Evolutionary conservation across 2,888 invertebrate genomes (phyloP).

Genomic region (Lacanobia oleracea): DNA sequence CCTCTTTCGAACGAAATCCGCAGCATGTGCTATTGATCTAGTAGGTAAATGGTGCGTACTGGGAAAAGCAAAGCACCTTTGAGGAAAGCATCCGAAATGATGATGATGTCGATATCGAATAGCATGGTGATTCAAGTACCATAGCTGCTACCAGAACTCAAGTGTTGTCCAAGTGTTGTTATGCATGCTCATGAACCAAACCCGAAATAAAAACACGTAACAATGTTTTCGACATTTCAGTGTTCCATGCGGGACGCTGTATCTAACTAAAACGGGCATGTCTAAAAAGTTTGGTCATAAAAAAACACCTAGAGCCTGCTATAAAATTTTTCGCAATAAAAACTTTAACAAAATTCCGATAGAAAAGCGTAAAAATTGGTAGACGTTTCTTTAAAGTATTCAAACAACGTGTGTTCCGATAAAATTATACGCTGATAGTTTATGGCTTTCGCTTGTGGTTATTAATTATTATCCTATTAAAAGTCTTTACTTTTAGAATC

Average conservation of each 20-base stretch:
- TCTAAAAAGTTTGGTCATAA: constrained; percentile 69
- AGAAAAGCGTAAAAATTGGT: constrained; percentile 40
- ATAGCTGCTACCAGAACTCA: not conserved
- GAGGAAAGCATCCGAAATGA: too few species aligned
- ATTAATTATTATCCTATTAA: constrained; percentile 17
- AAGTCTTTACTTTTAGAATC: not conserved
- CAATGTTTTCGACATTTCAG: constrained; percentile 51
- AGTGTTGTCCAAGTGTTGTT: not conserved
- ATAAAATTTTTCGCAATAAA: constrained; percentile 71
- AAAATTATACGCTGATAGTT: not conserved
- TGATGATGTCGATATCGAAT: too few species aligned
- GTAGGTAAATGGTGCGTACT: too few species aligned
- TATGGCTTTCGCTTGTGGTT: constrained; percentile 11
- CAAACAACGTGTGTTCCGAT: constrained; percentile 16
- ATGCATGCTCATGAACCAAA: not conserved
- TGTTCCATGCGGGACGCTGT: constrained; percentile 48
- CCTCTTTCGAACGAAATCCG: too few species aligned
- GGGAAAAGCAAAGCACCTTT: too few species aligned
- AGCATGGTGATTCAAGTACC: not conserved
- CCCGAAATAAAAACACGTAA: constrained; percentile 47
- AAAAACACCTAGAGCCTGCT: constrained; percentile 65
- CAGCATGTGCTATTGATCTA: too few species aligned
- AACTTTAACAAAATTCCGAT: constrained; percentile 61
- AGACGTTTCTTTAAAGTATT: constrained; percentile 37
- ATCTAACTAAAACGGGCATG: constrained; percentile 60